phyloP scores from a whole-genome alignment of 2,113 vertebrate genomes.

The Gavialis gangeticus region DNA sequence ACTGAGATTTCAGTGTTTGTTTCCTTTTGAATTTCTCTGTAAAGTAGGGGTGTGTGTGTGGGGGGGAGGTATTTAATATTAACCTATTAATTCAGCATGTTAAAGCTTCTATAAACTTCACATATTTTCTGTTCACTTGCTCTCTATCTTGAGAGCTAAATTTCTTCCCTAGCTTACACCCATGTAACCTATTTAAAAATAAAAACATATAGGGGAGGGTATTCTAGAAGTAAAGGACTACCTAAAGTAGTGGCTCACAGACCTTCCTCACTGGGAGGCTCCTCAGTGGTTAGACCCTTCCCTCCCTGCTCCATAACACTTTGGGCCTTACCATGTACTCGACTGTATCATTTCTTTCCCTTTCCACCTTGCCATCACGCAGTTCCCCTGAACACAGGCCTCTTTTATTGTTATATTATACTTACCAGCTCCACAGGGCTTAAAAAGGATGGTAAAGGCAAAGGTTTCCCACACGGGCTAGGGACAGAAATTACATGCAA shows the following conservation, averaged over 20 bases:
- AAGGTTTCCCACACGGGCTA: neutral
- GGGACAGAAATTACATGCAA: rapidly evolving
- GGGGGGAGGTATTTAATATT: neutral
- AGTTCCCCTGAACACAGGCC: neutral
- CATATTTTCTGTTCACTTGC: neutral
- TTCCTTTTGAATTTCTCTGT: constrained; percentile 1
- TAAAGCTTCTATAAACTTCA: neutral
- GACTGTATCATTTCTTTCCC: neutral
- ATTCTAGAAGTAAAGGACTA: neutral
- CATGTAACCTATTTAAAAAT: neutral
- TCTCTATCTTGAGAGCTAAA: neutral
- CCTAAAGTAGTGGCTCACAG: neutral
- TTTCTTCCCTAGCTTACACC: neutral
- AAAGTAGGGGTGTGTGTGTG: constrained; percentile 2
- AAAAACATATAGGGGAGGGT: neutral
- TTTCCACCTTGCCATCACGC: neutral
- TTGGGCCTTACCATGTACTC: neutral
- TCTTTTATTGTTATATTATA: neutral
- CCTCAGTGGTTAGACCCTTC: neutral
- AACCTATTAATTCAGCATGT: neutral
- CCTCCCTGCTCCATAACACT: neutral
- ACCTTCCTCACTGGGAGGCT: rapidly evolving
- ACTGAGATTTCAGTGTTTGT: neutral
- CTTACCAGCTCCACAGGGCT: neutral
- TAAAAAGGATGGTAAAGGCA: neutral